Conservation (phyloP, 2,797 vertebrate genomes). For the Florisuga fusca region DNA sequence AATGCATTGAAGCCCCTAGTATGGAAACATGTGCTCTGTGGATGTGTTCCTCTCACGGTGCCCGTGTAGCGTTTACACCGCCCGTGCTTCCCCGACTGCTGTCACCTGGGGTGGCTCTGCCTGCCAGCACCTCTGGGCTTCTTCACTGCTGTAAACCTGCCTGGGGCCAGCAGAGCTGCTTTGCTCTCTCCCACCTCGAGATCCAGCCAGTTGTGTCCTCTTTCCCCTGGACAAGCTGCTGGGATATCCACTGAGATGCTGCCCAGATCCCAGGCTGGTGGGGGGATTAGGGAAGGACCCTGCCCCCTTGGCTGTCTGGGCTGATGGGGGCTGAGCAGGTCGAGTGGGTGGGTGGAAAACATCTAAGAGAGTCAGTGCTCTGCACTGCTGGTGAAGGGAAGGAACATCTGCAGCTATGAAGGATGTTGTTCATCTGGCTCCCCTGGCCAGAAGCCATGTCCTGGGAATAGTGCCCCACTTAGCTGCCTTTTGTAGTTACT, state of each 20-base stretch:
- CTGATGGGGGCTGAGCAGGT: not conserved
- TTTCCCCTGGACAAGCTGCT: not conserved
- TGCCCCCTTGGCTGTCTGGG: not conserved
- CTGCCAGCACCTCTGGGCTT: not conserved
- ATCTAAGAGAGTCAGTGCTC: not conserved
- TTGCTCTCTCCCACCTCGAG: not conserved
- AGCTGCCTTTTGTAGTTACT: slow-evolving; percentile 46
- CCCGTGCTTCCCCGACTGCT: not conserved
- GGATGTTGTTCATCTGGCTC: not conserved
- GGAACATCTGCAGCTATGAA: not conserved
- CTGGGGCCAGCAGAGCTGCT: not conserved
- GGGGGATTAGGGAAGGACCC: not conserved
- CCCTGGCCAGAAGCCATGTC: slow-evolving; percentile 32
- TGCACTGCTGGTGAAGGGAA: not conserved
- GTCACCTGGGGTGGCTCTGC: not conserved
- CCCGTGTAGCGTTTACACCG: not conserved
- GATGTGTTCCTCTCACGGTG: too few relatives aligned
- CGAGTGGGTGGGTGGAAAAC: not conserved
- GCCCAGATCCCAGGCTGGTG: not conserved
- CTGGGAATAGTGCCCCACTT: slow-evolving; percentile 41
- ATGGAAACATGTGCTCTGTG: not conserved
- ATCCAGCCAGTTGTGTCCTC: not conserved
- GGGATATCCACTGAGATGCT: not conserved
- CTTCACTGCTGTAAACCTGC: not conserved
- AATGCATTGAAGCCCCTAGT: not conserved